phyloP scores from a whole-genome alignment of 2,888 invertebrate genomes.

The Brachylomia viminalis region DNA sequence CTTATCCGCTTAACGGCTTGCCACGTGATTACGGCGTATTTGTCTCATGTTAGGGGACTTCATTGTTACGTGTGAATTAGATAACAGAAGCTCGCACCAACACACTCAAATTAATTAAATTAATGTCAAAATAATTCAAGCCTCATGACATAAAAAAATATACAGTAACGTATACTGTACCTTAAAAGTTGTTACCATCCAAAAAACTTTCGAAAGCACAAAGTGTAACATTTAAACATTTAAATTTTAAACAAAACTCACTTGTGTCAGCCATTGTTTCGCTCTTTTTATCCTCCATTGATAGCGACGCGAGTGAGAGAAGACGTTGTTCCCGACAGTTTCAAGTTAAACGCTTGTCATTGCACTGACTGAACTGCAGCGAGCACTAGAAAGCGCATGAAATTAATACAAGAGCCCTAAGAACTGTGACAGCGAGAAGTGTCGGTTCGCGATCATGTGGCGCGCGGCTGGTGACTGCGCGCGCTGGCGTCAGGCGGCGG shows the following conservation, averaged over 20 bases:
- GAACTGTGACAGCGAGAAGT: constrained; percentile 79
- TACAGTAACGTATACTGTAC: background rate
- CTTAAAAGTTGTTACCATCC: constrained; percentile 9
- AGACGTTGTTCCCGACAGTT: constrained; percentile 65
- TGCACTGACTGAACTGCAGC: constrained; percentile 82
- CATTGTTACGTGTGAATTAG: constrained; percentile 27
- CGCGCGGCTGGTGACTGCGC: constrained; percentile 73
- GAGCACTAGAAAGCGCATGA: constrained; percentile 83
- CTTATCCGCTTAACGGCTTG: constrained; percentile 42
- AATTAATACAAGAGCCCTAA: constrained; percentile 79
- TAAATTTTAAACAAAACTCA: constrained; percentile 72
- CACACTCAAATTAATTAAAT: constrained; percentile 17
- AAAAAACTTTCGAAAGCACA: constrained; percentile 37
- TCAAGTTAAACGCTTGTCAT: constrained; percentile 80
- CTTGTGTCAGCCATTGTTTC: constrained; percentile 77
- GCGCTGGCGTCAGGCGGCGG: constrained; percentile 84
- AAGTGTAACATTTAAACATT: constrained; percentile 30
- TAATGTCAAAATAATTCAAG: background rate
- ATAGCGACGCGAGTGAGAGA: constrained; percentile 61
- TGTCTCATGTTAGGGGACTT: constrained; percentile 15
- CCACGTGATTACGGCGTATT: constrained; percentile 39
- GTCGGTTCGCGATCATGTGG: constrained; percentile 78
- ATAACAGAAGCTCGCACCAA: constrained; percentile 22
- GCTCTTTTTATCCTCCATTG: constrained; percentile 72
- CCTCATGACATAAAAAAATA: background rate